Base-by-base conservation (phyloP, 2,797 vertebrate species). In the Labroides dimidiatus region DNA sequence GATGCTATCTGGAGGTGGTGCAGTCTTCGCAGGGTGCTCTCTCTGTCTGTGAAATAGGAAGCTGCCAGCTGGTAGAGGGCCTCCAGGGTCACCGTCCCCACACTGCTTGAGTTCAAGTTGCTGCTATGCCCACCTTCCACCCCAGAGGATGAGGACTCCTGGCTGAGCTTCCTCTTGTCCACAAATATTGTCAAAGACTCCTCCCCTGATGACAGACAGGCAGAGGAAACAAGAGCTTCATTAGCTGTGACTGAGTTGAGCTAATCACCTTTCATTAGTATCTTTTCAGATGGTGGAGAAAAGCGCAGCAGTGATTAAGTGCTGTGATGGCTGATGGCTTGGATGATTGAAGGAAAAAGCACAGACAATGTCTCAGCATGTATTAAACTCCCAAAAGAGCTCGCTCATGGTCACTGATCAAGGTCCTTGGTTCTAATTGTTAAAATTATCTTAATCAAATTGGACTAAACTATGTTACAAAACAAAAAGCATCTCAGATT, bases 121-220 rank as follows among this genome's bases (percentile, higher is more conserved):
- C 70, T 36, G 66, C 59, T 20, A 0, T 43, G 50, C 51, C 81
- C 30, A 53, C 61, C 71, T 20, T 92, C 84, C 1, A 50, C 42
- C n/a, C 55, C 86, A 1, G 79, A 23, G 3, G 85, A 33, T 0
- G 84, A 75, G 7, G 89, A 84, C 71, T 97, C 95, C 80, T 90
- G 87, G 67, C 79, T 96, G 82, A 99, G 91, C 94, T 97, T 98
- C 93, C 96, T 91, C 92, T 98, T 98, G 94, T 99, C 97, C 94
- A 99, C 96, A 88, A 98, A 99, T 93, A 99, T 98, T 6, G 97
- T 99, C 93, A 99, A 91, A 43, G 97, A 96, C 93, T 99, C 97
- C 89, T 99, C 97, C 76, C 97, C 97, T 99, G 94, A 19, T 86
- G 75, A 84, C 72, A 78, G 75, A 75, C 53, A 72, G 67, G 75